phyloP scores from a whole-genome alignment of 2,888 invertebrate species.

The Plebejus argus region DNA sequence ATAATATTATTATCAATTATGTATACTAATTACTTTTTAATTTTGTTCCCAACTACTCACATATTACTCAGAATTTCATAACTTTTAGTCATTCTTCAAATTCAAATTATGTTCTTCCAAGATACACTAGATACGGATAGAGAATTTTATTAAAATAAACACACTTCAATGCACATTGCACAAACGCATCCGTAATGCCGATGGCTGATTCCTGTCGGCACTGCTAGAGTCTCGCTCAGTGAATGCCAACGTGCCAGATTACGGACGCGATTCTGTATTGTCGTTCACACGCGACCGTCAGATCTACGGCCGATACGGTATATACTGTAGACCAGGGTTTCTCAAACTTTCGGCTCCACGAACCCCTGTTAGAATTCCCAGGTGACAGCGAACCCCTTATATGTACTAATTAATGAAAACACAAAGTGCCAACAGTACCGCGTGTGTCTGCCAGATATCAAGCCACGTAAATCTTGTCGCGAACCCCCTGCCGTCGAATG shows the following conservation, averaged over 20 bases:
- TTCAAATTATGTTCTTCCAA: not conserved
- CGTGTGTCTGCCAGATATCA: too few species aligned
- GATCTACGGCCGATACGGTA: constrained; percentile 56
- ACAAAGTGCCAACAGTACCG: too few species aligned
- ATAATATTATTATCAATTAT: too few species aligned
- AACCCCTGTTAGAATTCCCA: too few species aligned
- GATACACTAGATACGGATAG: constrained; percentile 2
- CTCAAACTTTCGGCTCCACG: too few species aligned
- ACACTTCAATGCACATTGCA: constrained; percentile 40
- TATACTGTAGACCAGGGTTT: too few species aligned
- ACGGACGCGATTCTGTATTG: constrained; percentile 65
- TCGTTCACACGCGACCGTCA: constrained; percentile 66
- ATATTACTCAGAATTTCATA: not conserved
- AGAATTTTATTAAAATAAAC: constrained; percentile 33
- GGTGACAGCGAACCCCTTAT: too few species aligned
- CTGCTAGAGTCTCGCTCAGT: constrained; percentile 46
- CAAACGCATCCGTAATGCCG: constrained; percentile 39
- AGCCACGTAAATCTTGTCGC: too few species aligned
- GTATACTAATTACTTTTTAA: too few species aligned
- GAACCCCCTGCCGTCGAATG: too few species aligned
- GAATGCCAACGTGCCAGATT: constrained; percentile 69
- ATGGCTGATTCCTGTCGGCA: constrained; percentile 41
- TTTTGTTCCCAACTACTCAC: not conserved
- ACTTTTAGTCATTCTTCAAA: not conserved
- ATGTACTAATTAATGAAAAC: too few species aligned